Base-by-base conservation (phyloP, 92 coral and sea anemone species). In the Chrysogorgia sp. region DNA sequence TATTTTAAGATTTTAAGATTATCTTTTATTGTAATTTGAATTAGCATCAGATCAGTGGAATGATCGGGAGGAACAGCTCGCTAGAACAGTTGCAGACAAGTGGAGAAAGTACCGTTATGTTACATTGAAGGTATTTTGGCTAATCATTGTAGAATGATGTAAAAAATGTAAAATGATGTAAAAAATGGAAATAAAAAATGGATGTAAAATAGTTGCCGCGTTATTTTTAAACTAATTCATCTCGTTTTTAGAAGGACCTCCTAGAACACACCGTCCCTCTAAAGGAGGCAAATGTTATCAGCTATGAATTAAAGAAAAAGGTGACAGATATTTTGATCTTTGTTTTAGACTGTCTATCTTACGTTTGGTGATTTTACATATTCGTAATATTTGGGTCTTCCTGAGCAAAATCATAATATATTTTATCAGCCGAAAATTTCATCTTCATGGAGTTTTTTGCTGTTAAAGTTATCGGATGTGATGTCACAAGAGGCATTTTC, bases 251-350 rank as follows among this genome's bases (percentile, higher is more conserved):
- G 98, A 91, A 94, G 37, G 98, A 91, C 61, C 67, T 94, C 56
- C 72, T 94, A 8, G 87, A 93, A 52, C 92, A 94, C 53, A 96
- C 97, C 13, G 98, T 94, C 31, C 56, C 92, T 65, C 78, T 94
- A 22, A 94, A 91, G 66, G 98, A 94, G 66, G 98, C 98, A 6
- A 94, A 94, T 75, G 98, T 96, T 56, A 94, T 94, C 52, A 91
- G 98, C 35, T 90, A 91, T 40, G 98, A 94, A 53, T 76, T 96
- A 55, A 89, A 85, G 80, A 96, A 96, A 64, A 90, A 96, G 93
- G 99, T 96, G n/a, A n/a, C n/a, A 15, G 49, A 30, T 8, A 12
- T 2, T 24, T 0, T 29, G 10, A 32, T 17, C 22, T 34, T 5
- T 24, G 19, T 24, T 76, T 59, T 2, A 17, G 7, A 14, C 48